A percentile compares a stretch with the other conserved stretches of the same genome.
phyloP scores from a whole-genome alignment of 2,888 invertebrate species.

The Eumerus sabulonum region DNA sequence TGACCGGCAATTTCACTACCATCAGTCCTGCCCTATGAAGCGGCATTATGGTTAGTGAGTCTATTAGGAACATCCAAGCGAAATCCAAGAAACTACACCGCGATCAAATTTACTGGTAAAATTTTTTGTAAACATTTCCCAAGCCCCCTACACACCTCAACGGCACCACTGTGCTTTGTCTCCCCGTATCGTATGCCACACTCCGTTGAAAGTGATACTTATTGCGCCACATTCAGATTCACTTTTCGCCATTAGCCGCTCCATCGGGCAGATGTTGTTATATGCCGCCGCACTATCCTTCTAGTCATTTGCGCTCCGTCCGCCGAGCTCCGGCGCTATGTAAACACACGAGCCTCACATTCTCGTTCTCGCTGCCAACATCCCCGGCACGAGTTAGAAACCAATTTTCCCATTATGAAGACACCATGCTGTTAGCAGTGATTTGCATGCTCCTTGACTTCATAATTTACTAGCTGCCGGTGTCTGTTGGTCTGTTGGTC shows the following conservation, averaged over 20 bases:
- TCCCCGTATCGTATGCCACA: background rate
- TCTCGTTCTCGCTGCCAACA: constrained; percentile 27
- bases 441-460: constrained; percentile 69
- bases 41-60: no score
- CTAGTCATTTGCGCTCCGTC: no score
- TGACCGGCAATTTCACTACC: no score
- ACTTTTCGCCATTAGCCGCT: constrained; percentile 59
- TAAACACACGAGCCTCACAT: constrained; percentile 27
- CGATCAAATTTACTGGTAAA: no score
- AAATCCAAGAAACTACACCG: no score
- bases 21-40: no score
- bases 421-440: constrained; percentile 69
- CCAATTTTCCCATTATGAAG: constrained; percentile 69
- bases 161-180: constrained; percentile 37
- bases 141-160: background rate
- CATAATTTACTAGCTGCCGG: constrained; percentile 61
- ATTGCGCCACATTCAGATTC: constrained; percentile 51
- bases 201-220: constrained; percentile 59
- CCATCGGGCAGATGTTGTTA: constrained; percentile 44
- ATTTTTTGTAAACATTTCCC: background rate
- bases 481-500: constrained; percentile 29
- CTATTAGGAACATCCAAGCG: no score
- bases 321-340: constrained; percentile 44
- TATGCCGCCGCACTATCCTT: constrained; percentile 19
- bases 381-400: constrained; percentile 66